These are phyloP conservation scores for Ooceraea biroi DNA, from an alignment of 1,140 invertebrate species.

Conservation along the genomic window DNA sequence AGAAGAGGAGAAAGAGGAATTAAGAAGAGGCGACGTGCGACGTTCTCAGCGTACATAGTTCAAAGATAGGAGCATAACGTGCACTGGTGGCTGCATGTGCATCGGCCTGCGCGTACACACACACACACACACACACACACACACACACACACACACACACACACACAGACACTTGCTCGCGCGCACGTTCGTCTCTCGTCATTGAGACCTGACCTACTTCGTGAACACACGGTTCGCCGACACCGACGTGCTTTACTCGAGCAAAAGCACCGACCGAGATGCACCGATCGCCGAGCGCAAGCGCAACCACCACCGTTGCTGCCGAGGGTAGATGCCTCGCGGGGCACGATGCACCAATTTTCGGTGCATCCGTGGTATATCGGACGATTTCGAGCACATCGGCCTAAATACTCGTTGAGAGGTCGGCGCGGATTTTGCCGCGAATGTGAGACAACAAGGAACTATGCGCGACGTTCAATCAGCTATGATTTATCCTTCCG, in stretches of 20 bases:
- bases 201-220: slow-evolving; percentile 81
- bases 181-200: slow-evolving; percentile 54
- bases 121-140: slow-evolving; percentile 50
- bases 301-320: background rate
- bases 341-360: slow-evolving; percentile 61
- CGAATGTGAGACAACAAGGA: background rate
- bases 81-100: slow-evolving; percentile 57
- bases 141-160: slow-evolving; percentile 58
- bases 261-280: slow-evolving; percentile 72
- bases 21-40: slow-evolving; percentile 18
- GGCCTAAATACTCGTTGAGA: slow-evolving; percentile 62
- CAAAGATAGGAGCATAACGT: slow-evolving; percentile 72
- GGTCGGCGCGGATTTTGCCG: slow-evolving; percentile 46
- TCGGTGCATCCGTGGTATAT: slow-evolving; percentile 58
- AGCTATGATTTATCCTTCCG: background rate
- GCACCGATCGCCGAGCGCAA: slow-evolving; percentile 47
- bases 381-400: slow-evolving; percentile 63
- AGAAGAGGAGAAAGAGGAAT: slow-evolving; percentile 13
- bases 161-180: slow-evolving; percentile 49
- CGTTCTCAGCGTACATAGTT: slow-evolving; percentile 70
- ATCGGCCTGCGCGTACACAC: slow-evolving; percentile 55
- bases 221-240: slow-evolving; percentile 70
- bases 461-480: slow-evolving; percentile 4
- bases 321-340: background rate
- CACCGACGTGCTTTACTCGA: slow-evolving; percentile 67